Evolutionary conservation across 2,113 vertebrate genomes (phyloP).

Genomic region (Catagonus wagneri): DNA sequence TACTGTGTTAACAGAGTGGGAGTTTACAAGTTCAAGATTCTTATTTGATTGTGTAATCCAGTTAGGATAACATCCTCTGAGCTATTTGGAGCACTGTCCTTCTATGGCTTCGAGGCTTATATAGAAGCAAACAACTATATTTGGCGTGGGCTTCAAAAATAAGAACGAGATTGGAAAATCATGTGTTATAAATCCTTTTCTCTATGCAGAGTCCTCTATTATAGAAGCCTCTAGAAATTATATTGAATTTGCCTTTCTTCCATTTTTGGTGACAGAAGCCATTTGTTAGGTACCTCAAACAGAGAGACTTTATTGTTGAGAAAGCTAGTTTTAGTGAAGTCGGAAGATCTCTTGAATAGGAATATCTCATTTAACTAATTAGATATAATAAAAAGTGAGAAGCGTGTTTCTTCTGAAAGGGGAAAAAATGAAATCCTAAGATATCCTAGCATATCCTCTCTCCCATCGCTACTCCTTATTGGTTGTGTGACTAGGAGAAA

Average conservation of each 20-base stretch:
- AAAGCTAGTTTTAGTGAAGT: not conserved
- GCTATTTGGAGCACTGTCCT: not conserved
- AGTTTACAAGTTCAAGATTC: not conserved
- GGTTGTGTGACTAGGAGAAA: not conserved
- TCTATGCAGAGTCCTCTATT: not conserved
- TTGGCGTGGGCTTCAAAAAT: not conserved
- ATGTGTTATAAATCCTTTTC: not conserved
- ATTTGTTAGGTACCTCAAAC: not conserved
- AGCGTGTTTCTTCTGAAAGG: not conserved
- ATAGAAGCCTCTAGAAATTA: not conserved
- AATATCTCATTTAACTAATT: not conserved
- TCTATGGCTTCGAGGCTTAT: not conserved
- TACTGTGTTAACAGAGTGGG: not conserved
- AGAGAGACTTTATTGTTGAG: not conserved
- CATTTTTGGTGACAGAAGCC: not conserved
- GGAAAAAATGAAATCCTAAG: not conserved
- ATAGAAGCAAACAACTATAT: not conserved
- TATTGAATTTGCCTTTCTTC: not conserved
- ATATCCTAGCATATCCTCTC: not conserved
- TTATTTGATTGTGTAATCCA: not conserved
- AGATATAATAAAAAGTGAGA: not conserved
- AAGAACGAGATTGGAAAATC: slow-evolving; percentile 5
- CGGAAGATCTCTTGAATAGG: not conserved
- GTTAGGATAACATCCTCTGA: not conserved
- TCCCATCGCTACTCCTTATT: not conserved